These are phyloP conservation scores for Octomys mimax DNA, from an alignment of 2,797 vertebrate genomes.

Conservation along the genomic window DNA sequence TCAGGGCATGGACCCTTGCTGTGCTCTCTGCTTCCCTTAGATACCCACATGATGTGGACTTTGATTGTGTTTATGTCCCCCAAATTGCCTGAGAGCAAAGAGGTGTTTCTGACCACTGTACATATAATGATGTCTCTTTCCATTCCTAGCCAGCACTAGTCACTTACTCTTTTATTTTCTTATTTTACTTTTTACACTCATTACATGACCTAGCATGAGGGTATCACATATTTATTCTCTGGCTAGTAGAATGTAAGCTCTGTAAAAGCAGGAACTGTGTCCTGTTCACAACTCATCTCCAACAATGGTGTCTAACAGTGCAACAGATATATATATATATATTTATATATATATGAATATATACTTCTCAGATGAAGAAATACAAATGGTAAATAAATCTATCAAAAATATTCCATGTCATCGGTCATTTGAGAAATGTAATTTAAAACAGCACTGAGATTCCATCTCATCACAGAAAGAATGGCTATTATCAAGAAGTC, in stretches of 20 bases:
- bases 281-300: not conserved
- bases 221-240: not conserved
- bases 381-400: no score
- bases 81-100: slow-evolving; percentile 42
- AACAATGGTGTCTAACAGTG: not conserved
- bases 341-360: no score
- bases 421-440: no score
- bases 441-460: no score
- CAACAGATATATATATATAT: not conserved
- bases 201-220: not conserved
- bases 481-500: no score
- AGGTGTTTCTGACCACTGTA: not conserved
- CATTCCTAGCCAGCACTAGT: not conserved
- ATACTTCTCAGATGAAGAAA: no score
- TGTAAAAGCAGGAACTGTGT: not conserved
- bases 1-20: slow-evolving; percentile 17
- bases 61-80: slow-evolving; percentile 18
- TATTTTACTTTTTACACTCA: not conserved
- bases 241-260: not conserved
- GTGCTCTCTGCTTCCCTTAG: not conserved
- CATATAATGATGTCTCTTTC: not conserved
- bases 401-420: no score
- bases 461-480: no score
- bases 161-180: not conserved
- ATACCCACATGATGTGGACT: not conserved